Percentiles rank a stretch among this genome's conserved stretches.
phyloP scores from a whole-genome alignment of 2,113 vertebrate species.

The Alexandromys fortis region DNA sequence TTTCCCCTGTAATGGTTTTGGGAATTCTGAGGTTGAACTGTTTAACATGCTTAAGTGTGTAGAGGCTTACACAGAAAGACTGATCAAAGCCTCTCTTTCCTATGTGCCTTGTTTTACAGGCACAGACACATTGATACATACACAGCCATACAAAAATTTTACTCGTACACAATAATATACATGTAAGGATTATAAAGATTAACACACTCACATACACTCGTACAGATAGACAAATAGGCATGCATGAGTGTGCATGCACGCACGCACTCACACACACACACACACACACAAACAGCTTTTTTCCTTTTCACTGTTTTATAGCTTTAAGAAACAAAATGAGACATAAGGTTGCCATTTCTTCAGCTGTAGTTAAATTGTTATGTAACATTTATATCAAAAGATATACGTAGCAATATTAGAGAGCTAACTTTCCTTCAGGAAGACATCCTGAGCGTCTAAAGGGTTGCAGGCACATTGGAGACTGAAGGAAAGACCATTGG shows the following conservation, averaged over 20 bases:
- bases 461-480: background rate
- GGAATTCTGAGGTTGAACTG: background rate
- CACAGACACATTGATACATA: background rate
- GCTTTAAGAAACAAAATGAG: background rate
- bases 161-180: background rate
- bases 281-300: background rate
- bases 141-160: background rate
- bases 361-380: slow-evolving; percentile 1
- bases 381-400: background rate
- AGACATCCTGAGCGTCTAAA: background rate
- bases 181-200: background rate
- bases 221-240: background rate
- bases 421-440: background rate
- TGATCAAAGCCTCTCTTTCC: background rate
- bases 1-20: slow-evolving; percentile 4
- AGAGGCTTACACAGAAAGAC: background rate
- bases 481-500: background rate
- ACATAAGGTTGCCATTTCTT: background rate
- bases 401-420: background rate
- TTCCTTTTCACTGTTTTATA: slow-evolving; percentile 5
- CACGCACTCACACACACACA: too few species aligned
- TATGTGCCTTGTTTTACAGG: background rate
- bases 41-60: background rate
- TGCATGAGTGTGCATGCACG: accelerated
- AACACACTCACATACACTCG: background rate